phyloP scores from a whole-genome alignment of 2,113 vertebrate genomes.

The Cavia porcellus region DNA sequence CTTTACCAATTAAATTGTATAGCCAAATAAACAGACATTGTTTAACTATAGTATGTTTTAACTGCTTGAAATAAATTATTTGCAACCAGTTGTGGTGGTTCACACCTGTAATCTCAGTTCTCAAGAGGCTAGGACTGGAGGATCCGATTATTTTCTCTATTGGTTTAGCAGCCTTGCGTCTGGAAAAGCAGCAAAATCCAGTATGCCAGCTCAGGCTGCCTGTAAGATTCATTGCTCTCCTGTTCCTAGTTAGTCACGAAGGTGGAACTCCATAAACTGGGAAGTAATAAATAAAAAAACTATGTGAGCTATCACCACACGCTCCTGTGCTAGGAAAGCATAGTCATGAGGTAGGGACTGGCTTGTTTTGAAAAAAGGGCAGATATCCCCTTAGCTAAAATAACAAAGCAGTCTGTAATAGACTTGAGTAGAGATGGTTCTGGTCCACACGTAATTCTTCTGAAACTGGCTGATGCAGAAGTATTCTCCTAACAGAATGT shows the following conservation, averaged over 20 bases:
- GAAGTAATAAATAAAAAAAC: slow-evolving; percentile 69
- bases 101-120: background rate
- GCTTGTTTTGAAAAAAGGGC: slow-evolving; percentile 55
- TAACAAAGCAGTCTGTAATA: slow-evolving; percentile 49
- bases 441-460: slow-evolving; percentile 37
- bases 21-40: slow-evolving; percentile 62
- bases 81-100: background rate
- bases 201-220: slow-evolving; percentile 55
- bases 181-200: slow-evolving; percentile 67
- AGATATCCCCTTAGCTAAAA: slow-evolving; percentile 57
- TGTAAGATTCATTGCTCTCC: slow-evolving; percentile 23
- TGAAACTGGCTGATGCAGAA: slow-evolving; percentile 37
- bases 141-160: slow-evolving; percentile 47
- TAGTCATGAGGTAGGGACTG: slow-evolving; percentile 72
- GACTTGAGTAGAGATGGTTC: slow-evolving; percentile 66
- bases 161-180: slow-evolving; percentile 72
- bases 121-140: background rate
- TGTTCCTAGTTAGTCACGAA: slow-evolving; percentile 67
- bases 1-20: slow-evolving; percentile 47
- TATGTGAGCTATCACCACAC: slow-evolving; percentile 63
- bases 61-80: slow-evolving; percentile 74
- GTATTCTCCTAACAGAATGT: slow-evolving; percentile 64
- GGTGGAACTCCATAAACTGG: slow-evolving; percentile 62
- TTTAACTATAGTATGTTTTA: slow-evolving; percentile 48
- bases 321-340: slow-evolving; percentile 65